phyloP scores from a whole-genome alignment of 1,140 invertebrate species.

The Yoshiicerus persimilis region DNA sequence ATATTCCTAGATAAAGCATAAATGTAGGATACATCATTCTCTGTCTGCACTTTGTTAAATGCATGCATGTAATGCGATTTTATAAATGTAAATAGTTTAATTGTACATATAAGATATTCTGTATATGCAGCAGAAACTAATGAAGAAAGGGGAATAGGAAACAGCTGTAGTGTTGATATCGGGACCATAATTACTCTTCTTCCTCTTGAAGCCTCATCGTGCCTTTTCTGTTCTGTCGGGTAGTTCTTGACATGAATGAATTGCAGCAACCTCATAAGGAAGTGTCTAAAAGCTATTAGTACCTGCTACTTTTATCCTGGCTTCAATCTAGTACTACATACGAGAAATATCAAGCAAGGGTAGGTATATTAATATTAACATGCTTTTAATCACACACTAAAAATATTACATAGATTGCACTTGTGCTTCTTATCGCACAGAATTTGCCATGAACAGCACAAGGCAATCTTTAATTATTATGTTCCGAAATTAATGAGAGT shows the following conservation, averaged over 20 bases:
- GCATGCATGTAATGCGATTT: neutral
- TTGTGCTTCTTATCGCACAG: too few species aligned
- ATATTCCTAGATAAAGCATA: too few species aligned
- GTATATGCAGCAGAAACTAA: neutral
- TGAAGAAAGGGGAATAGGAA: neutral
- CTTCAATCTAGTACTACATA: neutral
- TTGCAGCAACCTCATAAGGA: neutral
- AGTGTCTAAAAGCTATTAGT: neutral
- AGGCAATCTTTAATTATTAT: neutral
- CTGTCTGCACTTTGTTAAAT: neutral
- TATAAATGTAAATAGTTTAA: neutral
- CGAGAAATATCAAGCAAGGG: neutral
- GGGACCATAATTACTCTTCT: slow-evolving; percentile 9
- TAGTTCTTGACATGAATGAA: neutral
- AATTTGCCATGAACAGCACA: neutral
- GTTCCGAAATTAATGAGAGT: too few species aligned
- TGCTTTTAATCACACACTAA: neutral
- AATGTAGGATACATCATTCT: too few species aligned
- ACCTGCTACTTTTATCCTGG: neutral
- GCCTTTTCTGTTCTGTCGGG: neutral
- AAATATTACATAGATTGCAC: neutral
- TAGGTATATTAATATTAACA: neutral
- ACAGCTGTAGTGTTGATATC: slow-evolving; percentile 31
- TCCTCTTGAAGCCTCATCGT: neutral
- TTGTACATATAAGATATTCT: neutral